These are phyloP conservation scores for Trilocha varians DNA, from an alignment of 2,888 invertebrate genomes.

Conservation along the genomic window DNA sequence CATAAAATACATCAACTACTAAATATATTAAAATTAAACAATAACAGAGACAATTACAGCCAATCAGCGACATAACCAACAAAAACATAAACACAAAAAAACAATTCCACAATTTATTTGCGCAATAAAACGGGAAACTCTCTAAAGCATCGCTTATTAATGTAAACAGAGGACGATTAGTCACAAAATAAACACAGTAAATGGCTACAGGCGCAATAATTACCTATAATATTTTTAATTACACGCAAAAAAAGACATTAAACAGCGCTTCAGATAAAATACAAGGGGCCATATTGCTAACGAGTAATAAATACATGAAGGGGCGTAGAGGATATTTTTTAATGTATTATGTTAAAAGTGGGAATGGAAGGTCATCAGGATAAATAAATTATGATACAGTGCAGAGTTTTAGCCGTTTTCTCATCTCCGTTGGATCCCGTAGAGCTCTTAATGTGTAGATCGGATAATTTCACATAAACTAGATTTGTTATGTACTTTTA, in stretches of 20 bases:
- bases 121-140: constrained; percentile 60
- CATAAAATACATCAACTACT: too few species aligned
- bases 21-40: too few species aligned
- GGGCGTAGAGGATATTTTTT: constrained; percentile 26
- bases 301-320: constrained; percentile 40
- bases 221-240: constrained; percentile 72
- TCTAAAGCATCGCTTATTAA: constrained; percentile 70
- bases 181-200: constrained; percentile 58
- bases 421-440: constrained; percentile 34
- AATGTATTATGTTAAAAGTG: constrained; percentile 40
- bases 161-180: constrained; percentile 71
- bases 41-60: too few species aligned
- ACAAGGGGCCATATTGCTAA: constrained; percentile 58
- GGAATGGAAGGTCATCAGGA: constrained; percentile 59
- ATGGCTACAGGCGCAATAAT: constrained; percentile 62
- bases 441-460: constrained; percentile 28
- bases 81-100: constrained; percentile 14
- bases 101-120: constrained; percentile 45
- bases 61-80: constrained; percentile 14
- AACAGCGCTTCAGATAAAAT: constrained; percentile 58
- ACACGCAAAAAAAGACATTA: constrained; percentile 63
- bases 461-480: too few species aligned
- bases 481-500: too few species aligned
- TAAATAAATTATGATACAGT: constrained; percentile 72
- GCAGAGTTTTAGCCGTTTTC: constrained; percentile 40